Evolutionary conservation across 1,140 invertebrate genomes (phyloP).

Genomic region (Eufriesea mexicana): DNA sequence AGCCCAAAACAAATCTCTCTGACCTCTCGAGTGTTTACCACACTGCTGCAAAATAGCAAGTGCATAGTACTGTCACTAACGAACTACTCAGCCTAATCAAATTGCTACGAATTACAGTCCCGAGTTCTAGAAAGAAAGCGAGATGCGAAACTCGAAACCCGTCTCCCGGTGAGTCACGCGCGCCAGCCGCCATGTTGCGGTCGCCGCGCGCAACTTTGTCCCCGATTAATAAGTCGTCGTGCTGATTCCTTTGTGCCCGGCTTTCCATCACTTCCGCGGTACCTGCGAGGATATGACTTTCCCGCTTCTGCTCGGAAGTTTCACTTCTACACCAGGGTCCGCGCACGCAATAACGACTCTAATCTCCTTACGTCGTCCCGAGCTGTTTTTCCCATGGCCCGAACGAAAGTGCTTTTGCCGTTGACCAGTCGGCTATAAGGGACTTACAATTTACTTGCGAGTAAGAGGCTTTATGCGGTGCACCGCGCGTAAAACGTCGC

Average conservation of each 20-base stretch:
- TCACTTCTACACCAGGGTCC: constrained; percentile 43
- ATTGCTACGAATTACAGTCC: not conserved
- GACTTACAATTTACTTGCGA: constrained; percentile 73
- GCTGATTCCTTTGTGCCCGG: constrained; percentile 61
- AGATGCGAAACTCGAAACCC: constrained; percentile 21
- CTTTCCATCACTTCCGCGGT: constrained; percentile 63
- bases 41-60: not conserved
- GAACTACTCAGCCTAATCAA: not conserved
- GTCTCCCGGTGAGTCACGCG: constrained; percentile 43
- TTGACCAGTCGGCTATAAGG: constrained; percentile 71
- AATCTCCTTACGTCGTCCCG: constrained; percentile 65
- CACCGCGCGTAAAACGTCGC: constrained; percentile 66
- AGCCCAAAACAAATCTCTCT: not conserved
- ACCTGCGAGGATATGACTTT: constrained; percentile 53
- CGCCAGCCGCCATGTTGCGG: constrained; percentile 22
- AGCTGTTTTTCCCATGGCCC: constrained; percentile 61
- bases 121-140: not conserved
- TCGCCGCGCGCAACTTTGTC: constrained; percentile 16
- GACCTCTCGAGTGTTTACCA: not conserved
- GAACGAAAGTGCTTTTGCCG: constrained; percentile 69
- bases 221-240: constrained; percentile 36
- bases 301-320: constrained; percentile 52
- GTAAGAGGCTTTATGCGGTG: constrained; percentile 72
- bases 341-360: constrained; percentile 69
- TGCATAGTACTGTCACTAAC: not conserved